Conservation (phyloP, 1,140 invertebrate species). For the Mactra quadrangularis region DNA sequence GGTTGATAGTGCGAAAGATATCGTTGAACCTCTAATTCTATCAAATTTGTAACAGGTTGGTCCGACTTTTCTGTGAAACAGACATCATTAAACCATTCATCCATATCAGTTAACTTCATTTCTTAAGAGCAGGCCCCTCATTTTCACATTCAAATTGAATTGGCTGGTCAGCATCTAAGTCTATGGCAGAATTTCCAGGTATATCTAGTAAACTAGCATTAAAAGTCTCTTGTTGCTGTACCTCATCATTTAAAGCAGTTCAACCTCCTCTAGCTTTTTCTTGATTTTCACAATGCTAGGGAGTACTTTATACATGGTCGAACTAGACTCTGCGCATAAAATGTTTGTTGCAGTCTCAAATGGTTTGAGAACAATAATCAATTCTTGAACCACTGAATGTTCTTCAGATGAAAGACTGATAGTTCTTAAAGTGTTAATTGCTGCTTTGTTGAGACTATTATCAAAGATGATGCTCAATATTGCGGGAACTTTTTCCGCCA, state of each 20-base stretch:
- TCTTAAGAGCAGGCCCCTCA: not conserved
- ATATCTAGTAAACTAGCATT: not conserved
- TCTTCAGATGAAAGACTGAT: conserved; percentile 51
- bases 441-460: conserved; percentile 19
- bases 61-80: not conserved
- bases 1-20: not conserved
- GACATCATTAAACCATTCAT: conserved; percentile 59
- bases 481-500: conserved; percentile 40
- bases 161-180: not conserved
- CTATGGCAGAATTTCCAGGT: too few species aligned
- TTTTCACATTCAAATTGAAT: not conserved
- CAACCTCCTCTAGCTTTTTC: conserved; percentile 18
- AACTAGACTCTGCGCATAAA: conserved; percentile 25
- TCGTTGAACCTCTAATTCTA: conserved; percentile 32
- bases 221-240: not conserved
- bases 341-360: conserved; percentile 55
- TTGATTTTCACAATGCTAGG: not conserved
- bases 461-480: conserved; percentile 53
- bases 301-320: conserved; percentile 45
- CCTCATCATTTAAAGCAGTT: conserved; percentile 2
- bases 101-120: conserved; percentile 37
- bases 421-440: conserved; percentile 11
- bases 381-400: conserved; percentile 32
- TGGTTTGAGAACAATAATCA: conserved; percentile 6
- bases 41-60: not conserved